Conservation (phyloP, 2,113 vertebrate genomes). For the Athene cunicularia region DNA sequence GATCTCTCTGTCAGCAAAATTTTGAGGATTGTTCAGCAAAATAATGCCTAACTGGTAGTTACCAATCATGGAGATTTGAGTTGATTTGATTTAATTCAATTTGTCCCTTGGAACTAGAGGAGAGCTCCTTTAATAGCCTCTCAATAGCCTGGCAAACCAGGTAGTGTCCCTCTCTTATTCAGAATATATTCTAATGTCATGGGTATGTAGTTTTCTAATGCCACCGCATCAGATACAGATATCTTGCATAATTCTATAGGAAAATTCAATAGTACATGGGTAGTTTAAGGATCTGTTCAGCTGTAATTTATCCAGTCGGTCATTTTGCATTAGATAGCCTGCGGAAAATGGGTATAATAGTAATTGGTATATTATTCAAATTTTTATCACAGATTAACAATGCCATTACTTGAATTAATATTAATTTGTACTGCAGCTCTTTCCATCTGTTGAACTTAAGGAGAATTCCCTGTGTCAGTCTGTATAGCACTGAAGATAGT, state of each 20-base stretch:
- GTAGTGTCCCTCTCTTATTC: background rate
- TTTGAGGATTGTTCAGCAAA: background rate
- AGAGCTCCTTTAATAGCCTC: background rate
- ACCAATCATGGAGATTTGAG: background rate
- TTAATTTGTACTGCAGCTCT: background rate
- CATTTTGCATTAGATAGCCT: background rate
- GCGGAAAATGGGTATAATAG: background rate
- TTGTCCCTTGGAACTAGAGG: background rate
- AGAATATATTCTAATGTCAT: background rate
- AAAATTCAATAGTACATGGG: background rate
- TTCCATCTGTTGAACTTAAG: background rate
- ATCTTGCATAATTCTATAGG: background rate
- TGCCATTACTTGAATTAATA: background rate
- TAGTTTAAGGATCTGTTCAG: background rate
- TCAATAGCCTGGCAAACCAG: background rate
- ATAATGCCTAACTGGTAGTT: background rate
- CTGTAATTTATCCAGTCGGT: background rate
- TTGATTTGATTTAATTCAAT: background rate
- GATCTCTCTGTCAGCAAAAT: background rate
- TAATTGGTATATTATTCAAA: background rate
- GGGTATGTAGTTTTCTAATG: background rate
- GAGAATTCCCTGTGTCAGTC: background rate
- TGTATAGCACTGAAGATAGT: background rate
- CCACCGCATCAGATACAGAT: background rate
- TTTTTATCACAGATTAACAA: background rate